These are phyloP conservation scores for Tychaedon coryphoeus DNA, from an alignment of 2,113 vertebrate genomes.

Conservation along the genomic window DNA sequence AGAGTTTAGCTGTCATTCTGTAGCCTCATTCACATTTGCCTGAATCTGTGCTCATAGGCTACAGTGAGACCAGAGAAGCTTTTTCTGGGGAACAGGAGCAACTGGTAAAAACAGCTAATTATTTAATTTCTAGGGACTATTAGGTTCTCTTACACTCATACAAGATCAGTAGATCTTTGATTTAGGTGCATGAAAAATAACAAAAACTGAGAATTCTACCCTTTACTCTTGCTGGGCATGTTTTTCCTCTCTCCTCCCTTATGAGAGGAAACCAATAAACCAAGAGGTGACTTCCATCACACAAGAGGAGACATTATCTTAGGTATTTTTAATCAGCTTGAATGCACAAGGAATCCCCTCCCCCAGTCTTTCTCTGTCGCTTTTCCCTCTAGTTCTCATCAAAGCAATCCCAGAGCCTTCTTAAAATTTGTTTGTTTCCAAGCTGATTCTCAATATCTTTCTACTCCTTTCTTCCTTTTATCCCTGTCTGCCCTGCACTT, in stretches of 20 bases:
- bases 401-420: not conserved
- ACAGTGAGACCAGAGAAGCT: not conserved
- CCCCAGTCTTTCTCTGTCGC: accelerated
- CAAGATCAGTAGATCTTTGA: not conserved
- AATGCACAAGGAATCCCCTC: not conserved
- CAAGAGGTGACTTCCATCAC: not conserved
- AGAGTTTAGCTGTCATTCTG: not conserved
- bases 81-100: not conserved
- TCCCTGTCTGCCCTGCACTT: not conserved
- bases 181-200: not conserved
- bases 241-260: not conserved
- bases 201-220: not conserved
- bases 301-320: not conserved
- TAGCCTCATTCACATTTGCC: not conserved
- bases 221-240: not conserved
- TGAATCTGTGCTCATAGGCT: not conserved
- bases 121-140: not conserved
- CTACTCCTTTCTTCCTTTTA: not conserved
- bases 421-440: not conserved
- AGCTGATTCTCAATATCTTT: not conserved
- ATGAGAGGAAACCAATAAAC: not conserved
- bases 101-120: not conserved
- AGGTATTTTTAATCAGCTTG: not conserved
- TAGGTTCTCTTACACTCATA: not conserved
- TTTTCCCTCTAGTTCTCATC: not conserved